A percentile compares a stretch with the other conserved stretches of the same genome.
Conservation (phyloP, 2,888 invertebrate genomes). For the Prenolepis imparis region DNA sequence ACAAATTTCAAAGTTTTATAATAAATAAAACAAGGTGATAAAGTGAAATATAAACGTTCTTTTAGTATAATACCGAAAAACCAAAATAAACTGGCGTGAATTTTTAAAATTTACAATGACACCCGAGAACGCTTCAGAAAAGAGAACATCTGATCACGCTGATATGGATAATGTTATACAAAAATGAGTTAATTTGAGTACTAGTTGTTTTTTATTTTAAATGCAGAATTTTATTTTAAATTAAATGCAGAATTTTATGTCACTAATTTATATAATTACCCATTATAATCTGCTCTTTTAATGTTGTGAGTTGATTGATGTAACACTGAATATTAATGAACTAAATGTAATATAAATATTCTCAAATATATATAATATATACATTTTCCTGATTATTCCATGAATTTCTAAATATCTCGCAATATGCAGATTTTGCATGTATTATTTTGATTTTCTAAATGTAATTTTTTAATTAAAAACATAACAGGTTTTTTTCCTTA, state of each 20-base stretch:
- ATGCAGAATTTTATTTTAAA: conserved; percentile 8
- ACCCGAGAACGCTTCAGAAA: not conserved
- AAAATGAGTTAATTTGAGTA: not conserved
- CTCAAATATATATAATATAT: not conserved
- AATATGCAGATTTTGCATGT: not conserved
- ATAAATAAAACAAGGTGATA: not conserved
- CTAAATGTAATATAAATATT: not conserved
- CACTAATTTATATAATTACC: not conserved
- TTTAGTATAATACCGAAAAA: not conserved
- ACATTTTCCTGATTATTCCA: not conserved
- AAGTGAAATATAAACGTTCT: not conserved
- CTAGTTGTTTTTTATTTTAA: not conserved
- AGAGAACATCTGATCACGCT: not conserved
- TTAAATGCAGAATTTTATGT: not conserved
- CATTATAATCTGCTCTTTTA: not conserved
- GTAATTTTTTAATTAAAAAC: not conserved
- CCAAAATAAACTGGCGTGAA: not conserved
- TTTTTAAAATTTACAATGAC: conserved; percentile 1
- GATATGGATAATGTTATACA: not conserved
- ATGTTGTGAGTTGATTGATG: not conserved
- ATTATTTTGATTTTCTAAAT: not conserved
- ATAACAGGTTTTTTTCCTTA: not conserved
- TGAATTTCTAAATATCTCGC: not conserved
- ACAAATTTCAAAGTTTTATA: not conserved
- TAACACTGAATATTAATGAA: not conserved